phyloP scores from a whole-genome alignment of 2,888 invertebrate genomes.

The Cremastinae sp. region DNA sequence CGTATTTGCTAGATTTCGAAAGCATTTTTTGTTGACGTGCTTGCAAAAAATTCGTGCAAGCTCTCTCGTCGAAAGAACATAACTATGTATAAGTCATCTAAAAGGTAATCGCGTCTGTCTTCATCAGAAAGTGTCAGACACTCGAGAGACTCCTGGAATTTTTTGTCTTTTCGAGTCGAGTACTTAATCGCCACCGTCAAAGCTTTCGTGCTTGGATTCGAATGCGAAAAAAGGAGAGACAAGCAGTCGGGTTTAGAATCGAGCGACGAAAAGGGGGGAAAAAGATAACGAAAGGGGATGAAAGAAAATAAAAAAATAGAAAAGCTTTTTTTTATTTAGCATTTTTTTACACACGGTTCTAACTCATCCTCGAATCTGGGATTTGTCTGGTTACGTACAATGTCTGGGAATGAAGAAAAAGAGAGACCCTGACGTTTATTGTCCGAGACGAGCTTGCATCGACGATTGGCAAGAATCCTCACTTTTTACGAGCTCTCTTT shows the following conservation, averaged over 20 bases:
- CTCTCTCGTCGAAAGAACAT: neutral
- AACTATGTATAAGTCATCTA: constrained; percentile 18
- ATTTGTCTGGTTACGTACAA: too few species aligned
- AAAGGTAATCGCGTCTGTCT: constrained; percentile 33
- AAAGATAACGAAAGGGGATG: too few species aligned
- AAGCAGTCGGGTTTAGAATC: neutral
- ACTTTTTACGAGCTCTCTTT: constrained; percentile 47
- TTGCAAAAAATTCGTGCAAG: too few species aligned
- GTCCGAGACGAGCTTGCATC: constrained; percentile 12
- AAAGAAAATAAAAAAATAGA: too few species aligned
- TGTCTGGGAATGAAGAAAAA: neutral
- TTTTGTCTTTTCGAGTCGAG: neutral
- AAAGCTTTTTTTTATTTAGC: too few species aligned
- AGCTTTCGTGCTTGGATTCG: neutral
- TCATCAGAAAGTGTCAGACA: constrained; percentile 32
- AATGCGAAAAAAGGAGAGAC: neutral
- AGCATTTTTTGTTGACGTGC: too few species aligned
- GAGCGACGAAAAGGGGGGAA: constrained; percentile 15
- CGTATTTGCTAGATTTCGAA: too few species aligned
- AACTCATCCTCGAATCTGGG: too few species aligned
- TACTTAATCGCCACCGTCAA: neutral
- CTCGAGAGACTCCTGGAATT: neutral
- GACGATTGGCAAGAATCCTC: constrained; percentile 12
- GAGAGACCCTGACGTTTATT: constrained; percentile 28
- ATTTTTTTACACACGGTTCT: too few species aligned